Conservation (phyloP, 2,797 vertebrate species). For the Balearica regulorum region DNA sequence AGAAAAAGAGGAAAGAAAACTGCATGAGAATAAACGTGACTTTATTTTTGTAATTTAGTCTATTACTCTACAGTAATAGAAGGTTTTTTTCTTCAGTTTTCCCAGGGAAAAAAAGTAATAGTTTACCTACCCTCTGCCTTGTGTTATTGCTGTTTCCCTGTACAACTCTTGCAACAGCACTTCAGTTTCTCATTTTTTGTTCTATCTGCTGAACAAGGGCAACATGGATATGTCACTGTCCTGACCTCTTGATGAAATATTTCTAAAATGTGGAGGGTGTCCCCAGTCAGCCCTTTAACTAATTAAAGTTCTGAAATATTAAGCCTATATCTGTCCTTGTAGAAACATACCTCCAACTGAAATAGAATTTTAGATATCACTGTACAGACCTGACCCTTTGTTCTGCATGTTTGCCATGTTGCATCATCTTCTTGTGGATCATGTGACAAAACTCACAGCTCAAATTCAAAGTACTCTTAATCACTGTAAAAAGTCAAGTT, state of each 20-base stretch:
- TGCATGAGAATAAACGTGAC: neutral
- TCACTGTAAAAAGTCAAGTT: neutral
- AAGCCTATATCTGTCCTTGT: neutral
- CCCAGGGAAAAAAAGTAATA: neutral
- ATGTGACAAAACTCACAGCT: neutral
- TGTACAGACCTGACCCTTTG: neutral
- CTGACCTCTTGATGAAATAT: neutral
- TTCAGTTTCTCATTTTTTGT: neutral
- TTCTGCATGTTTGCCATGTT: neutral
- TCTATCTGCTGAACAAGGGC: neutral
- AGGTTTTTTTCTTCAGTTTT: neutral
- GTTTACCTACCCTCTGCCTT: neutral
- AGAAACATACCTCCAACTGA: neutral
- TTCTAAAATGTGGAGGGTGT: neutral
- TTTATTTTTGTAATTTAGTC: neutral
- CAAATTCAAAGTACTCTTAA: neutral
- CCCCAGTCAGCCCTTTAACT: neutral
- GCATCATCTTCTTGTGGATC: neutral
- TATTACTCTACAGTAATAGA: neutral
- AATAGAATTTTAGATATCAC: neutral
- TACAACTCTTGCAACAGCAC: neutral
- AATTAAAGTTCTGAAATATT: neutral
- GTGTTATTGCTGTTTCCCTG: neutral
- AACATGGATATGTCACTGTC: neutral
- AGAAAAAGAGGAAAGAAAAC: neutral